Evolutionary conservation across 2,113 vertebrate genomes (phyloP).

Genomic region (Aegypius monachus): DNA sequence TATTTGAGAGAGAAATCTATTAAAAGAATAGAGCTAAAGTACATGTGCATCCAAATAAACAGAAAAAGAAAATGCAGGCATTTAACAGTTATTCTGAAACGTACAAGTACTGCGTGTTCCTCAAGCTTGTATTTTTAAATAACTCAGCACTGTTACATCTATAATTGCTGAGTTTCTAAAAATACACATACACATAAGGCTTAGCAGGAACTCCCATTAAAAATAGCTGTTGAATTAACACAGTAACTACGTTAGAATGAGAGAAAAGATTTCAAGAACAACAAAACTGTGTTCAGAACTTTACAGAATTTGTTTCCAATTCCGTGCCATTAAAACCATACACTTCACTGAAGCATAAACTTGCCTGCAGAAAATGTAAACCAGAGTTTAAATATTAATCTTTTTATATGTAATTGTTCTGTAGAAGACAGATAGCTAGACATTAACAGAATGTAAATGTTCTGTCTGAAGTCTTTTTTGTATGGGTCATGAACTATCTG

Average conservation of each 20-base stretch:
- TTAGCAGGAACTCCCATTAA: background rate
- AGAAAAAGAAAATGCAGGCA: background rate
- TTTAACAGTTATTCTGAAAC: background rate
- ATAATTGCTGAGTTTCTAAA: background rate
- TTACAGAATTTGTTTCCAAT: background rate
- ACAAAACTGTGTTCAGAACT: background rate
- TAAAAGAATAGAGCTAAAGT: background rate
- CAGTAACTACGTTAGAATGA: background rate
- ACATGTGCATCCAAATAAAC: background rate
- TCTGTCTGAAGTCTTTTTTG: background rate
- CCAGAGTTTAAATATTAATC: background rate
- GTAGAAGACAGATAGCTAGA: background rate
- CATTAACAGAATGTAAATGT: background rate
- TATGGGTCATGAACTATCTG: background rate
- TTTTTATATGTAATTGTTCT: background rate
- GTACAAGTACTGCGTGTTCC: background rate
- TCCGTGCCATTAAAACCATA: background rate
- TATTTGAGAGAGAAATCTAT: background rate
- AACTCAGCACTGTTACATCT: background rate
- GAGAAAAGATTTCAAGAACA: background rate
- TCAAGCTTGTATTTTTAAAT: background rate
- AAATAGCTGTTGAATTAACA: background rate
- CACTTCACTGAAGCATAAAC: background rate
- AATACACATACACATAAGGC: background rate
- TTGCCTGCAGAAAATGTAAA: background rate